phyloP scores from a whole-genome alignment of 2,113 vertebrate genomes.

The Ellobius talpinus region DNA sequence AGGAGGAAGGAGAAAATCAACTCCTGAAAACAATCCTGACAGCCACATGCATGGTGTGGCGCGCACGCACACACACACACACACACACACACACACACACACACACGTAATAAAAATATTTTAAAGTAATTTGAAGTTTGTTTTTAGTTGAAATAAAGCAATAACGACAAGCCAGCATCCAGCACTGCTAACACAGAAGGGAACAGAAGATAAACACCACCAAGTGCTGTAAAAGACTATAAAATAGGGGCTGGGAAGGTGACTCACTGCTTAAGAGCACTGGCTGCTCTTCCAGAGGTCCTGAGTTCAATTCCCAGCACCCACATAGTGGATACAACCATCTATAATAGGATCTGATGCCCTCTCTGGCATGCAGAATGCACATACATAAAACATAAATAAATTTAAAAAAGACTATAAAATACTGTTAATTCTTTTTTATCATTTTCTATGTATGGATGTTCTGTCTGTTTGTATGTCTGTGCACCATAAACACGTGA shows the following conservation, averaged over 20 bases:
- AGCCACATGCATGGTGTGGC: neutral
- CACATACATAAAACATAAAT: no score
- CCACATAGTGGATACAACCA: no score
- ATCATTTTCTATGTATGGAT: neutral
- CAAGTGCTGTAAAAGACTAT: neutral
- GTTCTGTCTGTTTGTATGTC: neutral
- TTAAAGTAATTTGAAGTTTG: neutral
- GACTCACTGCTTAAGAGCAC: no score
- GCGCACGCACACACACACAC: rapidly evolving
- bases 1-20: neutral
- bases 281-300: no score
- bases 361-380: no score
- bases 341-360: no score
- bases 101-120: neutral
- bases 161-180: neutral
- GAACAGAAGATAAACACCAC: neutral
- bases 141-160: neutral
- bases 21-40: neutral
- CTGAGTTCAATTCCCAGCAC: no score
- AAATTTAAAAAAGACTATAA: neutral
- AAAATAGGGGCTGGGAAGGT: neutral
- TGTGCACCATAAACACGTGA: neutral
- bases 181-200: no score
- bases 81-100: no score
- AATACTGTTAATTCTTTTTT: neutral